These are phyloP conservation scores for Drosophila austrosaltans DNA, from an alignment of 2,888 invertebrate genomes.

Conservation along the genomic window DNA sequence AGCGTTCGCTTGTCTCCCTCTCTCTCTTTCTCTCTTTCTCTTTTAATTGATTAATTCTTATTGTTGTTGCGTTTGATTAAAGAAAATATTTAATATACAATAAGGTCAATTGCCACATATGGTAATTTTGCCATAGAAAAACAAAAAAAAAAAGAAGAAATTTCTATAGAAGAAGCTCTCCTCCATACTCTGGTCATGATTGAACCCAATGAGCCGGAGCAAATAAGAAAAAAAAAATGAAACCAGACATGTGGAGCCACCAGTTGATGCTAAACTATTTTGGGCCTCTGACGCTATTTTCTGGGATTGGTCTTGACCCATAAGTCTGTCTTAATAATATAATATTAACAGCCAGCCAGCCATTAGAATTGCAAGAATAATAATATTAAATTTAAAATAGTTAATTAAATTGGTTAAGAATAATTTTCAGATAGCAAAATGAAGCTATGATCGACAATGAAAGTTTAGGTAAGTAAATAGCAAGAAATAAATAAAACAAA, in stretches of 20 bases:
- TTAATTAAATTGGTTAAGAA: no score
- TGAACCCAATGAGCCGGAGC: neutral
- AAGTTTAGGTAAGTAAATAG: no score
- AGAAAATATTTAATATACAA: slow-evolving; percentile 72
- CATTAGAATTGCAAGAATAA: neutral
- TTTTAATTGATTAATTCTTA: slow-evolving; percentile 77
- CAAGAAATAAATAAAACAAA: no score
- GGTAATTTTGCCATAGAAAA: slow-evolving; percentile 64
- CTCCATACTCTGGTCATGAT: neutral
- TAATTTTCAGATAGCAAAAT: no score
- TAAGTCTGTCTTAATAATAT: slow-evolving; percentile 34
- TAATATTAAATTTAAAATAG: neutral
- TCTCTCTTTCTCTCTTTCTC: slow-evolving; percentile 17
- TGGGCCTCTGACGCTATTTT: slow-evolving; percentile 49
- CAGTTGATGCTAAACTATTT: slow-evolving; percentile 51
- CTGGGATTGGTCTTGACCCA: slow-evolving; percentile 19
- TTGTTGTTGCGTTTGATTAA: slow-evolving; percentile 71
- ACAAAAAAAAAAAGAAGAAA: slow-evolving; percentile 5
- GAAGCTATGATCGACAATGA: no score
- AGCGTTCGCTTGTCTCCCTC: slow-evolving; percentile 43
- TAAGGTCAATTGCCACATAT: slow-evolving; percentile 77
- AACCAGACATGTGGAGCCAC: slow-evolving; percentile 11
- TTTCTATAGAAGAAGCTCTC: slow-evolving; percentile 18
- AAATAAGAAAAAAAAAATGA: slow-evolving; percentile 26
- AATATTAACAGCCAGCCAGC: slow-evolving; percentile 2